Base-by-base conservation (phyloP, 1,140 invertebrate genomes). In the Trypoxylus dichotomus region DNA sequence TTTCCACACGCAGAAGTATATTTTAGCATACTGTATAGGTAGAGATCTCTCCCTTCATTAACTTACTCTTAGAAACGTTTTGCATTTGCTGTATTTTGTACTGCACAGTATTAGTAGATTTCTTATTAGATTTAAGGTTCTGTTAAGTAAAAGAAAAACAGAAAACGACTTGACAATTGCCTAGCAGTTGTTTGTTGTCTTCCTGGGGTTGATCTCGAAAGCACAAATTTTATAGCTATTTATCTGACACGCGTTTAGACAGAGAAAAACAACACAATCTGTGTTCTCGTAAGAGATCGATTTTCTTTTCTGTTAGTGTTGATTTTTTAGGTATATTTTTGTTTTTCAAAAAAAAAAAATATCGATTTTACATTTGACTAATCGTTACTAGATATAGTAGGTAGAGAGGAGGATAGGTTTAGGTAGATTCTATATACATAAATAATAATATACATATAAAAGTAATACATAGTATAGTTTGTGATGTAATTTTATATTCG, bases 401-500 rank as follows among this genome's bases (percentile, higher is more conserved):
- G 24, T 71, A 71, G 25, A 24, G 41, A 15, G n/a, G n/a, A 72
- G 41, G 27, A 37, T 74, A 76, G 42, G 54, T 47, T 60, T 68
- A 68, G 60, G 60, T 68, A 68, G 60, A 68, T 68, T 24, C 60
- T 68, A 27, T 68, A 54, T 54, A 19, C 47, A 54, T 68, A 68
- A 24, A 68, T 68, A 68, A 68, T 58, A 8, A 58, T 21, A 58
- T 58, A 58, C n/a, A n/a, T n/a, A n/a, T n/a, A n/a, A n/a, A n/a
- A n/a, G n/a, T n/a, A n/a, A n/a, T n/a, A n/a, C 21, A 58, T 76
- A 76, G 74, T 58, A 76, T 83, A 79, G 82, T 83, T 79, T 82
- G 81, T 83, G 78, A 81, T 83, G 82, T 83, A 83, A 82, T 83
- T 82, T 80, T 77, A 81, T 79, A 80, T 79, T 80, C 80, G 75